Evolutionary conservation across 2,113 vertebrate genomes (phyloP), one percentile per base, ranked within the genome.

Genomic region (Malurus alboscapulatus): DNA sequence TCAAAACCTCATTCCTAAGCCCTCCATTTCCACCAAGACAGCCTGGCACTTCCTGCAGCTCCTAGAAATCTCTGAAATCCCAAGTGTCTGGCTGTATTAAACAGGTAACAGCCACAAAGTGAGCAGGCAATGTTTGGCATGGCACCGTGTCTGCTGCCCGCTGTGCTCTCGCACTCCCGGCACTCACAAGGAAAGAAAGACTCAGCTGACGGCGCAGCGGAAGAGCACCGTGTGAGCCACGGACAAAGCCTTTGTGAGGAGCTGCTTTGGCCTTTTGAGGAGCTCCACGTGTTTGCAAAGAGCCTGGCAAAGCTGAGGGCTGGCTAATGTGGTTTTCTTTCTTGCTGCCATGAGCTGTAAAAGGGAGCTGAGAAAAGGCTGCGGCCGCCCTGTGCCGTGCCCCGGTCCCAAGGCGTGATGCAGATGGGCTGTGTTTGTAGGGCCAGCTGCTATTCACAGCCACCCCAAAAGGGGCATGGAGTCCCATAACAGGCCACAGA

Each of bases 331-430:
- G 51, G 68, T 66, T 90, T 91, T 65, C 61, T 57, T 89, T 75
- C 78, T 74, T 36, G 44, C 77, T 84, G 84, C 74, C 87, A 79
- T 5, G 27, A 90, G 73, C 42, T 81, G 40, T 10, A 84, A 62
- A 91, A 66, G 51, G 42, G 51, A 89, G 15, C 62, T 10, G 18
- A 94, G 81, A 69, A 65, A 58, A 86, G 84, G 69, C 65, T 71
- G 68, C 4, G 3, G 81, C 48, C 0, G 0, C 44, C 30, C 48
- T 38, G n/a, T 2, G 3, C 76, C 42, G 2, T 50, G 84, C 29
- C 66, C 44, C 0, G 0, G 20, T 90, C 34, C 51, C 11, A 4
- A 58, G 3, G 74, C 0, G 1, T 17, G 58, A 36, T 59, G 45
- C 59, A 54, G 84, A 36, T 1, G 3, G 76, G 76, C 62, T 42